Base-by-base conservation (phyloP, 2,888 invertebrate genomes). In the Cyclophora albipunctata region DNA sequence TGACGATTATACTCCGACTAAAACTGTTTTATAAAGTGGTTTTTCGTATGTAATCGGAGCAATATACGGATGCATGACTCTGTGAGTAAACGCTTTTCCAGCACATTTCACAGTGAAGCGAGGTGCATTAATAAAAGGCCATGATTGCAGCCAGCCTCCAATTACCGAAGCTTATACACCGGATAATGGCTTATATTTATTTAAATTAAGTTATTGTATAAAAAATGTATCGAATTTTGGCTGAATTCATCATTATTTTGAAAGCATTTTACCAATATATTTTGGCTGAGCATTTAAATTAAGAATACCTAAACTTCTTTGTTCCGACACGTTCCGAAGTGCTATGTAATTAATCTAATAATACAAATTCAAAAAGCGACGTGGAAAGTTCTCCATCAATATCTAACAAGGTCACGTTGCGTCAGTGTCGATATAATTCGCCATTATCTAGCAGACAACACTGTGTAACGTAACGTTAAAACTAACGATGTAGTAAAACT, bases 401-500 rank as follows among this genome's bases (percentile, higher is more conserved):
- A 6, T 45, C 7, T 34, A 33, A 37, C 37, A 37, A 37, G 37
- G 37, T 37, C 37, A 37, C 37, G 37, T 37, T 5, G 37, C 37
- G 37, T 37, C 37, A 37, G 4, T 37, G 4, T 3, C 34, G 6
- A 45, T 45, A 45, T 6, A 33, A 45, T 4, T 34, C 7, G 3
- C 44, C 7, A 7, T 7, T 7, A 52, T 55, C 48, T 53, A 50
- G 42, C 46, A 50, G 50, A 50, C 49, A 42, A 47, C 47, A 37
- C 37, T 53, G 46, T 47, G 62, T 67, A 69, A 64, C 64, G 64
- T 66, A 66, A 64, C 67, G 73, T 64, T 63, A 61, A 55, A 63
- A 67, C 70, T 73, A 75, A 75, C 70, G 71, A 78, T 72, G 69
- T 66, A 71, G 66, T 75, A 74, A 75, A 75, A 73, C 69, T 73